Base-by-base conservation (phyloP, 2,113 vertebrate genomes). In the Anthoscopus minutus region DNA sequence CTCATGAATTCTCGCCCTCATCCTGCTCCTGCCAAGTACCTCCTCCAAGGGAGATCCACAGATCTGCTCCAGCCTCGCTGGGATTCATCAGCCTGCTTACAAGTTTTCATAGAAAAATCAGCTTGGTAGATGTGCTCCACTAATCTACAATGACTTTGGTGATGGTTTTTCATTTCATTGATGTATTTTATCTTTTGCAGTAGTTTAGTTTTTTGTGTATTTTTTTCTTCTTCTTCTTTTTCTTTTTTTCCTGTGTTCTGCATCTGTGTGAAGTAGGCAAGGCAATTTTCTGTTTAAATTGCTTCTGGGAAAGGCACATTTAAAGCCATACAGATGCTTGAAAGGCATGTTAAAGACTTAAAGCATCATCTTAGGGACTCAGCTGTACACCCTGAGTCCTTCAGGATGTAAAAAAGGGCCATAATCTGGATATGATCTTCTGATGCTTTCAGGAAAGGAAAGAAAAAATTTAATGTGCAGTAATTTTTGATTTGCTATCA, bases 261-360 rank as follows among this genome's bases (percentile, higher is more conserved):
- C 69, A 48, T 74, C 72, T 72, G 28, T 89, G 57, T 92, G 81
- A 95, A 80, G 88, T 28, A 94, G 58, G 74, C 53, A 92, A 94
- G 31, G 61, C 87, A 95, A 89, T 95, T 88, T 96, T 89, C 88
- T 89, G 65, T 91, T 86, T 65, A 69, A 92, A 84, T 95, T 92
- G 77, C 83, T 95, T 79, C 86, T 76, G 61, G 20, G 53, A 37
- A 96, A 96, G 71, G 53, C 66, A 73, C 12, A 44, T 92, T 91
- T 95, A 88, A 88, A 88, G 53, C 30, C 65, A 76, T 60, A 48
- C 21, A n/a, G 37, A 31, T 83, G 21, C 60, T 86, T 73, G 72
- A 73, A 92, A 92, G 9, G 13, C 71, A 27, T 22, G 31, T 74
- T 88, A 86, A 93, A 78, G 65, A 53, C 28, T 70, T 27, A 80